These are phyloP conservation scores for Cotesia chilonis DNA, from an alignment of 1,140 invertebrate species.

Conservation along the genomic window DNA sequence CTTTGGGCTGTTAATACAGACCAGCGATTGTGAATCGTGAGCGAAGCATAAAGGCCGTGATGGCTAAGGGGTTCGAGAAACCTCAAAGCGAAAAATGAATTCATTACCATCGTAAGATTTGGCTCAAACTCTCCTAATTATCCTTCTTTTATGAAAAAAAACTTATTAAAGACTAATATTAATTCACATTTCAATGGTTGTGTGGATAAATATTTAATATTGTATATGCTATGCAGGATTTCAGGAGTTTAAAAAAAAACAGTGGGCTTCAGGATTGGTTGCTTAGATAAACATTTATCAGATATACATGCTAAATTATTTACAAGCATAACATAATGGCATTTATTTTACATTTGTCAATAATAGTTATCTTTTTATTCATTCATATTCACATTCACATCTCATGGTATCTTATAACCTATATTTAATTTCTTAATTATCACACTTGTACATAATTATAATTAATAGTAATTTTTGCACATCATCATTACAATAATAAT, in stretches of 20 bases:
- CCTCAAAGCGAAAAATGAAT: slow-evolving; percentile 51
- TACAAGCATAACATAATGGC: slow-evolving; percentile 62
- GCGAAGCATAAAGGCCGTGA: slow-evolving; percentile 31
- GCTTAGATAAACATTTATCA: not conserved
- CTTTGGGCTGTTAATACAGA: slow-evolving; percentile 29
- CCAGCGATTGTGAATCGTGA: slow-evolving; percentile 28
- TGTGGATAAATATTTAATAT: too few species aligned
- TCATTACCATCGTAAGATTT: slow-evolving; percentile 52
- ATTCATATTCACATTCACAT: slow-evolving; percentile 26
- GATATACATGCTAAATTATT: slow-evolving; percentile 39
- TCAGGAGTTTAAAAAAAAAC: not conserved
- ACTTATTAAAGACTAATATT: too few species aligned
- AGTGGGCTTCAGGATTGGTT: not conserved
- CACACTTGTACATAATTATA: slow-evolving; percentile 22
- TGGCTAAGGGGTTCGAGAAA: slow-evolving; percentile 7
- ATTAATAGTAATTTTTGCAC: slow-evolving; percentile 12
- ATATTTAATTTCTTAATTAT: slow-evolving; percentile 25
- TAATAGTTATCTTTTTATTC: slow-evolving; percentile 24
- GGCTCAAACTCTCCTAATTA: too few species aligned
- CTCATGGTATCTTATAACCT: slow-evolving; percentile 10
- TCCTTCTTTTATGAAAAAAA: not conserved
- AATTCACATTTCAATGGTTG: too few species aligned
- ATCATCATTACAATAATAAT: slow-evolving; percentile 2
- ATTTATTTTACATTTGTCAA: slow-evolving; percentile 59
- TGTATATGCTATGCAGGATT: too few species aligned